Evolutionary conservation across 2,797 vertebrate genomes (phyloP), one percentile per base, ranked within the genome.

Genomic region (Sylvia borin): DNA sequence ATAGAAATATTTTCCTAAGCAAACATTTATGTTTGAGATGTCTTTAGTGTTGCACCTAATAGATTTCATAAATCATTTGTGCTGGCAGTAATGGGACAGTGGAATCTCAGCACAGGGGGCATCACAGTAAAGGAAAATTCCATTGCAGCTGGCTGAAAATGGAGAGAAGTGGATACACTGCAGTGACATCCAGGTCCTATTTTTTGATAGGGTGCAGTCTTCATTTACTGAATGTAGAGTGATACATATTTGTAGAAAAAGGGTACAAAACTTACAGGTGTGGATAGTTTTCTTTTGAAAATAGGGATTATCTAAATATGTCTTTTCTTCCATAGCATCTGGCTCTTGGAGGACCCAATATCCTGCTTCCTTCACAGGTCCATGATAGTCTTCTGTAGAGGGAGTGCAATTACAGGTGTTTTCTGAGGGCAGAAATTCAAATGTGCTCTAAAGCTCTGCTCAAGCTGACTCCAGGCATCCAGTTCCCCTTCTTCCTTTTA

Each of bases 31-130:
- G 51, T 94, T 96, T 83, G 51, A 90, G 66, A 70, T 79, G 53
- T 90, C 85, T 95, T 91, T 47, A 93, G 53, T 81, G 57, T 85
- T 79, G 66, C 64, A 76, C 31, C 83, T 94, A 82, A 88, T 73
- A 92, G 91, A 92, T 88, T 88, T 81, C 66, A 92, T 90, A 90
- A 94, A 90, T 96, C 55, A 88, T 70, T 84, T 88, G 55, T 50
- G 45, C 61, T 74, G 85, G 82, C 55, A 34, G 90, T 95, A 94
- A 90, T 67, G 67, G 67, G 70, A 88, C 48, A 38, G 73, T 80
- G 73, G 73, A 88, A 80, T 68, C 25, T 8, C 62, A 76, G 82
- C 53, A 64, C 26, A 75, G 75, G 70, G 27, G 53, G 45, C 64
- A 78, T 78, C 43, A 72, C 34, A 86, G 76, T 58, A 75, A 68